These are phyloP conservation scores for Aphidius gifuensis DNA, from an alignment of 1,140 invertebrate genomes.

Conservation along the genomic window DNA sequence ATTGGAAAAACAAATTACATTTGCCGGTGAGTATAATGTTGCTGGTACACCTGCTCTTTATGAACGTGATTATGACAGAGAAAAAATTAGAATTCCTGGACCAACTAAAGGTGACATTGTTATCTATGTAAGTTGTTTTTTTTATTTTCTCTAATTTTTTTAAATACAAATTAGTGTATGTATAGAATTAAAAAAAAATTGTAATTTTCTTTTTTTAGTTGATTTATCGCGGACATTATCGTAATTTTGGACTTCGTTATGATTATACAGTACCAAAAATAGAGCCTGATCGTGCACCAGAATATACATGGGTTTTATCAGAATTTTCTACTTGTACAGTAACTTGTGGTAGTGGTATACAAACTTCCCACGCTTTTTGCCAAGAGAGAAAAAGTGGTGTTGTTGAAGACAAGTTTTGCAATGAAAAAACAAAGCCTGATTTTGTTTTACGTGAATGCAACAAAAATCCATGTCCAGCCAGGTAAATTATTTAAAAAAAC, in stretches of 20 bases:
- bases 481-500: constrained; percentile 45
- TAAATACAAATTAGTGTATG: too few species aligned
- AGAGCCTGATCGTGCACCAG: constrained; percentile 59
- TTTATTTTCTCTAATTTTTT: neutral
- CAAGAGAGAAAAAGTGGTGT: constrained; percentile 62
- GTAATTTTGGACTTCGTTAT: constrained; percentile 77
- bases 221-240: constrained; percentile 72
- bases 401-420: constrained; percentile 67
- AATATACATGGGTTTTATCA: constrained; percentile 70
- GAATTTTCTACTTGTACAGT: constrained; percentile 78
- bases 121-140: constrained; percentile 69
- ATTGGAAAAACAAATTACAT: constrained; percentile 65
- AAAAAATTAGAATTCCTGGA: constrained; percentile 77
- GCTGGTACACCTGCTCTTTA: constrained; percentile 81
- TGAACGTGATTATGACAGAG: constrained; percentile 75
- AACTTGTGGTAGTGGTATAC: constrained; percentile 72
- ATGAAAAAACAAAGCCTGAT: constrained; percentile 59
- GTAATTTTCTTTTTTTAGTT: constrained; percentile 51
- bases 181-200: neutral
- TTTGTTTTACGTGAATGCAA: constrained; percentile 65
- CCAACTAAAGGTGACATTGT: constrained; percentile 79
- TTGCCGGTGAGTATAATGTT: constrained; percentile 78
- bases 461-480: constrained; percentile 68
- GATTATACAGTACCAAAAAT: constrained; percentile 77
- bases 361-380: constrained; percentile 64